Evolutionary conservation across 1,140 invertebrate species (phyloP).

Genomic region (Drosophila nannoptera): DNA sequence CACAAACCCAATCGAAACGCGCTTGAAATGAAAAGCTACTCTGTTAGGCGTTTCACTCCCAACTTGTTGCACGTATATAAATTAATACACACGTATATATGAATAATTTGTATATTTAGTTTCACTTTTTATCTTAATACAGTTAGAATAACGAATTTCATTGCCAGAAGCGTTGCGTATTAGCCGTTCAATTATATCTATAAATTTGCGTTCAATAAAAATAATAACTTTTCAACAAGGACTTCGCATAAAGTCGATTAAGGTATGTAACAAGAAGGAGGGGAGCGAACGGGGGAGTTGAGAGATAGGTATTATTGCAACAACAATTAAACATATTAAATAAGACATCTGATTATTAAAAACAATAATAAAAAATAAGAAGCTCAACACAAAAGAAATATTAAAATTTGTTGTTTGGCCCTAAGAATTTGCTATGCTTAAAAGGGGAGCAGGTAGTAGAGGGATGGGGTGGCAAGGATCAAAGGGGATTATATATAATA

Average conservation of each 20-base stretch:
- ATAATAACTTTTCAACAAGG: neutral
- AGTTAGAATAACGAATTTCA: conserved; percentile 17
- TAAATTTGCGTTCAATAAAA: neutral
- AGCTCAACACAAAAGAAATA: neutral
- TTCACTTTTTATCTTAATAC: conserved; percentile 30
- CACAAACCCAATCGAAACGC: no score
- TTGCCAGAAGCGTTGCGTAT: conserved; percentile 4
- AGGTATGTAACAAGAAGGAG: no score
- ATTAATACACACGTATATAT: neutral
- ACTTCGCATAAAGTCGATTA: neutral
- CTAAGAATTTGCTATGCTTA: neutral
- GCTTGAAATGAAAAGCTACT: no score
- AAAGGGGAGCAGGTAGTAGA: neutral
- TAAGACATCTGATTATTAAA: neutral
- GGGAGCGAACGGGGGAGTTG: no score
- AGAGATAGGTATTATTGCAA: neutral
- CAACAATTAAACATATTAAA: conserved; percentile 14
- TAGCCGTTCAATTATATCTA: conserved; percentile 17
- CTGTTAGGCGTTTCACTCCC: no score
- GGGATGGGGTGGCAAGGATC: neutral
- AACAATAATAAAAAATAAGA: neutral
- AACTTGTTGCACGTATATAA: neutral
- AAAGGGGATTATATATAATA: conserved; percentile 1
- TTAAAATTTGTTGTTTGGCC: conserved; percentile 5
- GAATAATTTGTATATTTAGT: conserved; percentile 22